Percentiles rank a stretch among this genome's conserved stretches.
Evolutionary conservation across 2,797 vertebrate species (phyloP).

Genomic region (Semotilus atromaculatus): DNA sequence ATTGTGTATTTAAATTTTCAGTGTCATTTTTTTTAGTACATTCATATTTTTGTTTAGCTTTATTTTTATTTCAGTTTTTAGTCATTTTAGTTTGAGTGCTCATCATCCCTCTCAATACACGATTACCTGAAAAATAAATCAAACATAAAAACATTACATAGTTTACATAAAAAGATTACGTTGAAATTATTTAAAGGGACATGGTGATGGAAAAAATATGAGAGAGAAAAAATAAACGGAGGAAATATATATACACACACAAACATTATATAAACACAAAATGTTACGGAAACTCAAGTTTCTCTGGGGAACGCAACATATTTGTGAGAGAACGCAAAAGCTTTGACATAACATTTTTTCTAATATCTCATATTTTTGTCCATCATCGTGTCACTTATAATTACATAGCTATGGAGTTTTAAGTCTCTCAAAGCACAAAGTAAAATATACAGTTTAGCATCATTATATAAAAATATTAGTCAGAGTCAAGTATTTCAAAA

Average conservation of each 20-base stretch:
- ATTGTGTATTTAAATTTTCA: neutral
- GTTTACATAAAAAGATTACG: neutral
- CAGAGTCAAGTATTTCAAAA: neutral
- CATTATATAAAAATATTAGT: neutral
- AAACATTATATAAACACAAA: too few species aligned
- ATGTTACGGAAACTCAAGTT: neutral
- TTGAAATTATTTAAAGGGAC: neutral
- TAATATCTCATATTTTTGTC: neutral
- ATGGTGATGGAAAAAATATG: neutral
- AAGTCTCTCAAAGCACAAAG: neutral
- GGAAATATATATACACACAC: too few species aligned
- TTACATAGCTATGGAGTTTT: neutral
- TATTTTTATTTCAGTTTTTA: neutral
- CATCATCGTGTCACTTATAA: neutral
- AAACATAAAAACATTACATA: neutral
- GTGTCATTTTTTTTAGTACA: accelerated
- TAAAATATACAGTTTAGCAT: neutral
- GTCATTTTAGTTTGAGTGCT: neutral
- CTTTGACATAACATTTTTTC: neutral
- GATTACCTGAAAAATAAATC: neutral
- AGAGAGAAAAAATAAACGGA: neutral
- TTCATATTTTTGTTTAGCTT: neutral
- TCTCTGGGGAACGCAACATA: neutral
- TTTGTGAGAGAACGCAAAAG: neutral
- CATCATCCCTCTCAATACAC: neutral